Conservation (phyloP, 2,797 vertebrate species). For the Cyclura pinguis region DNA sequence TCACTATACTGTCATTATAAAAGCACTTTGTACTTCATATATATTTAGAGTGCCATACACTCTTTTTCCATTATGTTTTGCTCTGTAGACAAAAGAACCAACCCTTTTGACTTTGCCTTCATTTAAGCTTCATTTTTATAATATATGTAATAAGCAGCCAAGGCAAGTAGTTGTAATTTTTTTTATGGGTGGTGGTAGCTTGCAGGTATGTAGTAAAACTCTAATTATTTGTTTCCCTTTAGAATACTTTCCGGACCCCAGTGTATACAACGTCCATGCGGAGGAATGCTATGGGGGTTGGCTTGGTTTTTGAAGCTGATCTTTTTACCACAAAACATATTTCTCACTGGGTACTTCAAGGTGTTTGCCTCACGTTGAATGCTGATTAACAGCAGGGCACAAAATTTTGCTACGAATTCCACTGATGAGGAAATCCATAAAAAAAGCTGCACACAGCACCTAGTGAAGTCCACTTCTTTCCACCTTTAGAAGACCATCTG, state of each 20-base stretch:
- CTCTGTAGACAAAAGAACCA: not conserved
- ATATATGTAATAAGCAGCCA: not conserved
- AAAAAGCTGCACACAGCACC: too few species aligned
- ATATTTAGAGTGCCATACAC: not conserved
- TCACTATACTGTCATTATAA: not conserved
- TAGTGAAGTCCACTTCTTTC: not conserved
- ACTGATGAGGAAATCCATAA: constrained; percentile 63
- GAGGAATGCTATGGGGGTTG: constrained; percentile 92
- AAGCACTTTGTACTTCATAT: not conserved
- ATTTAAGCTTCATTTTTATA: not conserved
- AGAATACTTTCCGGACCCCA: constrained; percentile 93
- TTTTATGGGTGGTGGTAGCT: not conserved
- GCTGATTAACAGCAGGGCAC: constrained; percentile 81
- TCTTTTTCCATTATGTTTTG: not conserved
- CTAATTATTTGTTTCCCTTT: not conserved
- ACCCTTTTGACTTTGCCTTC: not conserved
- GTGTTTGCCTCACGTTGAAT: constrained; percentile 92
- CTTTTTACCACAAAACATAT: constrained; percentile 88
- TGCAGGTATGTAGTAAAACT: too few species aligned
- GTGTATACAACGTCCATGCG: constrained; percentile 94
- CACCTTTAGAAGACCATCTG: not conserved
- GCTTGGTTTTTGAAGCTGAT: constrained; percentile 95
- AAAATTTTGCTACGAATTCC: accelerated
- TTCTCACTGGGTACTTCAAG: constrained; percentile 95
- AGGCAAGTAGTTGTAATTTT: not conserved